Evolutionary conservation across 2,113 vertebrate genomes (phyloP), one percentile per base, ranked within the genome.

Genomic region (Pteropus alecto): DNA sequence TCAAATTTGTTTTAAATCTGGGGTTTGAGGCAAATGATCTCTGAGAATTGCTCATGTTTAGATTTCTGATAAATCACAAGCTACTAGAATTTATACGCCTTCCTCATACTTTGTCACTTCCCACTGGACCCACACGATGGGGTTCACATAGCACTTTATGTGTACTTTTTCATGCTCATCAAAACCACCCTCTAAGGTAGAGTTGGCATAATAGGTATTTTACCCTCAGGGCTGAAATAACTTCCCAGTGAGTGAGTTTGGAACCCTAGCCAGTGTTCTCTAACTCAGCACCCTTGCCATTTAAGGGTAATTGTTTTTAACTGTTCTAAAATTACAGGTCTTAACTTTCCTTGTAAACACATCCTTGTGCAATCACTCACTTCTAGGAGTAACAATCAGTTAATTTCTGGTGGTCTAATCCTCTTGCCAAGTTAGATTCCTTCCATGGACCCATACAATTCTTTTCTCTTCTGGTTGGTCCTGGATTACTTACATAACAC

Each of bases 331-430:
- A 97, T 96, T 96, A 93, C 21, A 92, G 51, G 70, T 68, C 83
- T 97, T 97, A 96, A 97, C 65, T 96, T 96, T 85, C 51, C 95
- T 95, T 96, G 84, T 96, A 96, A 97, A 96, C 84, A 90, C 63
- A 95, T 70, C 56, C 73, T 97, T 95, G 95, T 94, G 79, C 33
- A 97, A 89, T 96, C 63, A 58, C 63, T 95, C 83, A 3, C 96
- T 93, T 96, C 81, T 90, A 65, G 22, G 68, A 96, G 71, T 61
- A 96, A 96, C 56, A 94, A 43, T 60, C 43, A 96, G 65, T 67
- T 96, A 76, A 89, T 91, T 98, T 96, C 71, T 98, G 65, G 68
- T 97, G 97, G 97, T 98, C 93, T 73, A 96, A 58, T 41, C 14
- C 16, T 95, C 71, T 73, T 94, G 89, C 85, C 94, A 97, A 98